A percentile compares a stretch with the other conserved stretches of the same genome.
Evolutionary conservation across 2,113 vertebrate species (phyloP).

Genomic region (Vimba vimba): DNA sequence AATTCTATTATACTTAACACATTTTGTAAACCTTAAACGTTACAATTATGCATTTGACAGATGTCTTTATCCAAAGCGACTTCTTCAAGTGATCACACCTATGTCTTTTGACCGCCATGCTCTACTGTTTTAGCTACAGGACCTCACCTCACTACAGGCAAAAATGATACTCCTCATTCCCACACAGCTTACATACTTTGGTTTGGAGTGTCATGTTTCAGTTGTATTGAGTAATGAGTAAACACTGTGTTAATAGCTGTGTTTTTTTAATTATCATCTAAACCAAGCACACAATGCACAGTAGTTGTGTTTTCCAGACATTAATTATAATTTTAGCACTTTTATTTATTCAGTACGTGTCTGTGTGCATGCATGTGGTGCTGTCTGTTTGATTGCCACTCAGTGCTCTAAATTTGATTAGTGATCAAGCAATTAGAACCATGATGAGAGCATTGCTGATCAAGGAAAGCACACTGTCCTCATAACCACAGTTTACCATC

Average conservation of each 20-base stretch:
- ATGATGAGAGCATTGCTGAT: slow-evolving; percentile 2
- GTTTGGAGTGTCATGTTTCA: neutral
- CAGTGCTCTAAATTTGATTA: slow-evolving; percentile 34
- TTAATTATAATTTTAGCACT: slow-evolving; percentile 20
- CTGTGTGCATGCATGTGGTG: slow-evolving; percentile 22
- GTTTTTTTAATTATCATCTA: slow-evolving; percentile 45
- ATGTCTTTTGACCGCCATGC: neutral
- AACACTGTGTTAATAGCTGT: slow-evolving; percentile 26
- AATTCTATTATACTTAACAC: neutral
- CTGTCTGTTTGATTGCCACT: slow-evolving; percentile 26
- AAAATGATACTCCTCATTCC: neutral
- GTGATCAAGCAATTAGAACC: slow-evolving; percentile 39
- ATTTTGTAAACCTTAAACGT: neutral
- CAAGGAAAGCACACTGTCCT: neutral
- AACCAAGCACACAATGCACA: slow-evolving; percentile 23
- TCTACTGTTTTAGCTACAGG: neutral
- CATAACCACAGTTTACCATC: slow-evolving; percentile 24
- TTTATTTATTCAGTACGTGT: slow-evolving; percentile 7
- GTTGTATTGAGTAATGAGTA: neutral
- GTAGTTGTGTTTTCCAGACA: slow-evolving; percentile 28
- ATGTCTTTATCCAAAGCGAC: neutral
- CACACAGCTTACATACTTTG: neutral
- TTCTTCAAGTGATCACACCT: neutral
- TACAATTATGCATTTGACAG: neutral
- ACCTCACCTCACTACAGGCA: neutral